Evolutionary conservation across 2,797 vertebrate genomes (phyloP).

Genomic region (Cossypha polioptera): DNA sequence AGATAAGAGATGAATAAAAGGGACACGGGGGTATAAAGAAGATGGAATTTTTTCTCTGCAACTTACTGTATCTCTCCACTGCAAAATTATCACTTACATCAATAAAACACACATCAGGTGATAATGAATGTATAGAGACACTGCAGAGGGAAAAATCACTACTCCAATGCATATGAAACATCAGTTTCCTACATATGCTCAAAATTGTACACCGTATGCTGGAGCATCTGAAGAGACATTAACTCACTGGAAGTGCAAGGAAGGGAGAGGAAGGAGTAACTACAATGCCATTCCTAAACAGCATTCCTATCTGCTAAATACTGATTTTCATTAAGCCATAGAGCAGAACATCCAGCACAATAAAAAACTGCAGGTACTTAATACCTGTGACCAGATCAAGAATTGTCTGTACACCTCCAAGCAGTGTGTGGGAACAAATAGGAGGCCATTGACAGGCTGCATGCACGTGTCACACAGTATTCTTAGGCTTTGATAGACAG

Average conservation of each 20-base stretch:
- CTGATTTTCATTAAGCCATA: background rate
- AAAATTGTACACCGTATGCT: background rate
- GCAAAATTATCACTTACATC: slow-evolving; percentile 17
- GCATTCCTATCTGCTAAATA: background rate
- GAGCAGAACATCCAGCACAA: background rate
- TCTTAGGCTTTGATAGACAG: background rate
- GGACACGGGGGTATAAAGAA: background rate
- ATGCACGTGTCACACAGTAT: background rate
- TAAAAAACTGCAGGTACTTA: background rate
- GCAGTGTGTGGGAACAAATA: background rate
- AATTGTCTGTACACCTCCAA: background rate
- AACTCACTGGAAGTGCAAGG: background rate
- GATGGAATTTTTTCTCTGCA: background rate
- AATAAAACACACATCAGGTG: slow-evolving; percentile 33
- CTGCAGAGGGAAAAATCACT: background rate
- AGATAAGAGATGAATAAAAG: background rate
- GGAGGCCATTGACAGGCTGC: background rate
- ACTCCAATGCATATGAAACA: background rate
- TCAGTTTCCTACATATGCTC: slow-evolving; percentile 6
- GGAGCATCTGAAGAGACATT: background rate
- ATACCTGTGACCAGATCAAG: background rate
- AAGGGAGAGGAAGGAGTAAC: background rate
- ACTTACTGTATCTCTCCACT: background rate
- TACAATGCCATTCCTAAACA: background rate
- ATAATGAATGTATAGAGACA: slow-evolving; percentile 32